Evolutionary conservation across 2,113 vertebrate genomes (phyloP).

Genomic region (Proteles cristata): DNA sequence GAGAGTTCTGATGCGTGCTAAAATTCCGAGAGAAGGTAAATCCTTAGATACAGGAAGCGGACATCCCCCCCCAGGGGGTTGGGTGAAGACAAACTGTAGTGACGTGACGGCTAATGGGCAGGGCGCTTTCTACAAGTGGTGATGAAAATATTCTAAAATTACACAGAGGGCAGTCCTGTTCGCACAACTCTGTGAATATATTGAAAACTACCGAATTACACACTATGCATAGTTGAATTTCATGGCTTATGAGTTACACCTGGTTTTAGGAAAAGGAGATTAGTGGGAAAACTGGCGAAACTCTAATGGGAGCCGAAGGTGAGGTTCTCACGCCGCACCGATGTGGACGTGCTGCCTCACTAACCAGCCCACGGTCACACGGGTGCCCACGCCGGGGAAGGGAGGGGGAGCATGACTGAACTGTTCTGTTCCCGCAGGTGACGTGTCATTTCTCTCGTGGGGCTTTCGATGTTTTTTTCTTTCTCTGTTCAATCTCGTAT

Average conservation of each 20-base stretch:
- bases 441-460: neutral
- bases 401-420: neutral
- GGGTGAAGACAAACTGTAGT: neutral
- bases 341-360: neutral
- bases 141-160: neutral
- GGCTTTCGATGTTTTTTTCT: neutral
- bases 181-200: neutral
- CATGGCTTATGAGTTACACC: neutral
- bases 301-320: neutral
- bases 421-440: neutral
- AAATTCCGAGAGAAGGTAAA: neutral
- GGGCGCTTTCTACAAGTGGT: neutral
- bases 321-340: neutral
- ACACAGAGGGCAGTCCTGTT: no score
- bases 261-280: neutral
- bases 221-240: neutral
- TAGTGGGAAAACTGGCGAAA: neutral
- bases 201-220: no score
- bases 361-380: neutral
- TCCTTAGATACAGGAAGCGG: neutral
- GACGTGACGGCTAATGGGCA: neutral
- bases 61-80: no score
- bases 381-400: neutral
- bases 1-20: no score
- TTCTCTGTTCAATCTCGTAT: neutral